Evolutionary conservation across 2,797 vertebrate species (phyloP).

Genomic region (Scolopax rusticola): DNA sequence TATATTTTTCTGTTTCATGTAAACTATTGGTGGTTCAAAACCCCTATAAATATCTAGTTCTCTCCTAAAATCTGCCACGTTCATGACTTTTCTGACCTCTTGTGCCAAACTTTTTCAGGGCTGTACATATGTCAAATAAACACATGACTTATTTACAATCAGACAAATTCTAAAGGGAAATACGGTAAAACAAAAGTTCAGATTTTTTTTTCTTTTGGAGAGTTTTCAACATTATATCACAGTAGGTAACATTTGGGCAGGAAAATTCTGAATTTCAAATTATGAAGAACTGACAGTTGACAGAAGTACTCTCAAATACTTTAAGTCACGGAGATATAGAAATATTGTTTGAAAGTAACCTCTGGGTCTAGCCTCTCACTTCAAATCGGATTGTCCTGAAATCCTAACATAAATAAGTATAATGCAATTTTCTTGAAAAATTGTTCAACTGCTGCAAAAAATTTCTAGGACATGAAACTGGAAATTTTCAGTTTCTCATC

Average conservation of each 20-base stretch:
- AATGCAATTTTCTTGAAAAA: background rate
- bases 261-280: background rate
- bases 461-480: background rate
- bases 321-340: background rate
- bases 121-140: background rate
- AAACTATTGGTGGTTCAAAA: background rate
- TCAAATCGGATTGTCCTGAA: background rate
- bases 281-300: background rate
- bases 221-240: background rate
- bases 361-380: background rate
- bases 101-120: background rate
- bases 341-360: background rate
- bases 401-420: rapidly evolving
- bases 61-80: background rate
- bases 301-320: background rate
- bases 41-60: background rate
- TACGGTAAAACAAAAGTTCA: background rate
- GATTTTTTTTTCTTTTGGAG: background rate
- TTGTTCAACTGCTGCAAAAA: background rate
- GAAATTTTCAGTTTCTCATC: background rate
- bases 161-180: background rate
- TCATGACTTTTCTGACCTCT: background rate
- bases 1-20: background rate
- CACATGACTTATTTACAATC: background rate
- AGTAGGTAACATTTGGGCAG: background rate